Percentiles rank a stretch among this genome's conserved stretches.
phyloP scores from a whole-genome alignment of 2,888 invertebrate genomes.

The Amphipyra tragopoginis region DNA sequence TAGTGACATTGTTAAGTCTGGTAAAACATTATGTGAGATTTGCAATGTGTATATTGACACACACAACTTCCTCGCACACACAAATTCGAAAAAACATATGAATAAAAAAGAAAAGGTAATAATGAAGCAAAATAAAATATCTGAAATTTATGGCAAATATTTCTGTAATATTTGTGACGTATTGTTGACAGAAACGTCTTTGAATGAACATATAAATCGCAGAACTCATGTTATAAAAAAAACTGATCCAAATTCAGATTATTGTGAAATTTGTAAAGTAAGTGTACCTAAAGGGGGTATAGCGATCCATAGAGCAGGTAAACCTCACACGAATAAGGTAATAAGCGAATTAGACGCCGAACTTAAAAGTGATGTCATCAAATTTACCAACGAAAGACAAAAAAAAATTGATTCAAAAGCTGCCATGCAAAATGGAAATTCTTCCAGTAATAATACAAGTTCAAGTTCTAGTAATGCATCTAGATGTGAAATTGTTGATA shows the following conservation, averaged over 20 bases:
- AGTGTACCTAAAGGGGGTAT: constrained; percentile 15
- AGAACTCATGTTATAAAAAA: constrained; percentile 10
- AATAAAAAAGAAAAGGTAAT: not conserved
- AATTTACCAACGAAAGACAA: not conserved
- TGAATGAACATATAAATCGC: constrained; percentile 9
- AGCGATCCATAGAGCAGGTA: constrained; percentile 10
- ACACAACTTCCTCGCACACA: constrained; percentile 1
- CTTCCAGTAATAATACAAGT: not conserved
- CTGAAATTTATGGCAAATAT: not conserved
- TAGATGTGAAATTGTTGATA: too few species aligned
- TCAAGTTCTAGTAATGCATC: not conserved
- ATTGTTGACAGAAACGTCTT: rapidly evolving
- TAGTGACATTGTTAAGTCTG: not conserved
- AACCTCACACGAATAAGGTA: constrained; percentile 13
- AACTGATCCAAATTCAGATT: not conserved
- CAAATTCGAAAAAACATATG: constrained; percentile 7
- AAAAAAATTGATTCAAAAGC: not conserved
- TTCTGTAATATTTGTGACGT: constrained; percentile 13
- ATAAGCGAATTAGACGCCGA: too few species aligned
- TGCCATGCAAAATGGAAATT: not conserved
- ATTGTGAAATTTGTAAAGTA: constrained; percentile 30
- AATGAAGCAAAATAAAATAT: not conserved
- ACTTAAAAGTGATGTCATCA: too few species aligned
- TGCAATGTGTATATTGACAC: constrained; percentile 21
- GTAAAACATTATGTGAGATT: constrained; percentile 10